Conservation (phyloP, 2,113 vertebrate genomes). For the Bothrops jararaca region DNA sequence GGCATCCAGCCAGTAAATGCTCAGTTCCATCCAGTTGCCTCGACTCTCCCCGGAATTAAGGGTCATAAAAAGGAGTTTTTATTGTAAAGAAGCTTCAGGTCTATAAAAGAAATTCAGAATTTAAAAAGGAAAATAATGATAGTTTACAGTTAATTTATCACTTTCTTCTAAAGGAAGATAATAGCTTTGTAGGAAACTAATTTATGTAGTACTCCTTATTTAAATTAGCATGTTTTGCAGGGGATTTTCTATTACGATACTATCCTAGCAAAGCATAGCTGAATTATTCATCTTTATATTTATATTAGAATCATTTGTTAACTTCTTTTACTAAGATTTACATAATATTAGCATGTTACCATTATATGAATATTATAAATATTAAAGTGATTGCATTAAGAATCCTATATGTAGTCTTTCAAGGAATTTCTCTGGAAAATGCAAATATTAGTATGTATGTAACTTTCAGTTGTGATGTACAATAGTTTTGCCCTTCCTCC, state of each 20-base stretch:
- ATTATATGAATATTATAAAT: not conserved
- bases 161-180: not conserved
- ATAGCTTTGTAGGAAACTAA: not conserved
- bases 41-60: not conserved
- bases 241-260: not conserved
- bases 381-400: not conserved
- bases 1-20: not conserved
- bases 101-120: not conserved
- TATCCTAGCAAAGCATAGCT: not conserved
- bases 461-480: not conserved
- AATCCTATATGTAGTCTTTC: not conserved
- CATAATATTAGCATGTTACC: not conserved
- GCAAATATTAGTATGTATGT: not conserved
- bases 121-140: not conserved
- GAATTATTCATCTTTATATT: not conserved
- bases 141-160: not conserved
- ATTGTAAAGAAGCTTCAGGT: not conserved
- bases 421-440: not conserved
- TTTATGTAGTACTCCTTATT: not conserved
- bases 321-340: not conserved
- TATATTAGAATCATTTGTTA: not conserved
- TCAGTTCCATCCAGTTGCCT: not conserved
- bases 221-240: not conserved
- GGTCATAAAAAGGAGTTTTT: not conserved
- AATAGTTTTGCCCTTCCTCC: not conserved